These are phyloP conservation scores for Antedon mediterranea DNA, from an alignment of 53 echinoderm and acorn worm genomes.

Conservation along the genomic window DNA sequence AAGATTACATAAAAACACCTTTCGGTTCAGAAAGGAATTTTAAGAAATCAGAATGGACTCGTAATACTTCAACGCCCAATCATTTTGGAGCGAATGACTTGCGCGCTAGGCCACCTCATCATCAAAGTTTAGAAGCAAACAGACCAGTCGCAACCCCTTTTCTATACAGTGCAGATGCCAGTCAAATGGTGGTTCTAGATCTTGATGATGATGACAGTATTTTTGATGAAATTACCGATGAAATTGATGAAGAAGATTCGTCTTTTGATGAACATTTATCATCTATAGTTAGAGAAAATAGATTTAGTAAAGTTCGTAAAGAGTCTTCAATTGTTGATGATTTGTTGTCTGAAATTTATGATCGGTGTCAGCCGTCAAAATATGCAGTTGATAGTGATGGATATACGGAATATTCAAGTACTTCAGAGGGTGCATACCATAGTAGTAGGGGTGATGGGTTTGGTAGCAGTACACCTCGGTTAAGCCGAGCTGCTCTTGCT, in stretches of 20 bases:
- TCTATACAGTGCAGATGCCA: neutral
- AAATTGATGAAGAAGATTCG: neutral
- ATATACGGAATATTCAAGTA: conserved; percentile 84
- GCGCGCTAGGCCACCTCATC: neutral
- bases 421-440: conserved; percentile 77
- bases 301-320: neutral
- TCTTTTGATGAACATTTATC: neutral
- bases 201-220: neutral
- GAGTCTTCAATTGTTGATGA: conserved; percentile 74
- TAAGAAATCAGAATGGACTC: neutral
- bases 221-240: neutral
- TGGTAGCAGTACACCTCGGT: neutral
- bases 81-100: neutral
- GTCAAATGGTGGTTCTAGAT: neutral
- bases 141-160: neutral
- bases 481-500: neutral
- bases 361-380: conserved; percentile 49
- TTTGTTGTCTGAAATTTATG: conserved; percentile 80
- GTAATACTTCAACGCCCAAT: neutral
- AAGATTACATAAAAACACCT: neutral
- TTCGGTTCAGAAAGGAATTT: neutral
- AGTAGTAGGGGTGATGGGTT: conserved; percentile 94
- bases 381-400: conserved; percentile 86
- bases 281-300: neutral
- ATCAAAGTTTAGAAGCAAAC: neutral